phyloP scores from a whole-genome alignment of 2,113 vertebrate genomes.

The Neomonachus schauinslandi region DNA sequence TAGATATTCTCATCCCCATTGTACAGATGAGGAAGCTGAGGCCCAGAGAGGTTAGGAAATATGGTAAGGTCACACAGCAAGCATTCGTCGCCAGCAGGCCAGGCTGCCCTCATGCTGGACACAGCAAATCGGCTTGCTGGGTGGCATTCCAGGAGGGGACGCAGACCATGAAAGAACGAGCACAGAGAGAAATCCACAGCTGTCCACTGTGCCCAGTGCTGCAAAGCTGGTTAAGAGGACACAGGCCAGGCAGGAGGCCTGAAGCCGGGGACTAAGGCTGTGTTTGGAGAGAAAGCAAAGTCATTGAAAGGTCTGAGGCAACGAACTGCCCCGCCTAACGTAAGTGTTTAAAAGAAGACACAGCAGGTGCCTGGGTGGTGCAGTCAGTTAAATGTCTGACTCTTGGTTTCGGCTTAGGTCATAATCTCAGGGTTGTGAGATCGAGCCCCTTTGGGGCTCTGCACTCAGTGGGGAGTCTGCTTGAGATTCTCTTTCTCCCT shows the following conservation, averaged over 20 bases:
- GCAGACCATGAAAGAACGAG: background rate
- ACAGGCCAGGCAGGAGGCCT: background rate
- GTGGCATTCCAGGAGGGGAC: background rate
- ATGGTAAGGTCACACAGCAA: background rate
- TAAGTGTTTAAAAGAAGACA: background rate
- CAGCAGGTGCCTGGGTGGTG: too few species aligned
- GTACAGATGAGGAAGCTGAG: background rate
- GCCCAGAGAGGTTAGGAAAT: background rate
- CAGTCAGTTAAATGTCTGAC: accelerated
- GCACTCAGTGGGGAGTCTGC: background rate
- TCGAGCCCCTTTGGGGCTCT: too few species aligned
- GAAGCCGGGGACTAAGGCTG: too few species aligned
- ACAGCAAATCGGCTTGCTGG: background rate
- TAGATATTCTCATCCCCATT: background rate
- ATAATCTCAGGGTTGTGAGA: background rate
- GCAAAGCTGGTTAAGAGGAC: background rate
- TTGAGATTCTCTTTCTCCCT: background rate
- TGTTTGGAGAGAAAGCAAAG: background rate
- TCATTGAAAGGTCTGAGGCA: background rate
- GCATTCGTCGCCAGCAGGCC: background rate
- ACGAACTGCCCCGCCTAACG: background rate
- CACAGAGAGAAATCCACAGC: background rate
- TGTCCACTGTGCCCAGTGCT: background rate
- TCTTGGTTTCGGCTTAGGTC: background rate
- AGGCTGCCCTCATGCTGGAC: background rate